A percentile compares a stretch with the other conserved stretches of the same genome.
Conservation (phyloP, 2,888 invertebrate genomes). For the Stenoptilia bipunctidactyla region DNA sequence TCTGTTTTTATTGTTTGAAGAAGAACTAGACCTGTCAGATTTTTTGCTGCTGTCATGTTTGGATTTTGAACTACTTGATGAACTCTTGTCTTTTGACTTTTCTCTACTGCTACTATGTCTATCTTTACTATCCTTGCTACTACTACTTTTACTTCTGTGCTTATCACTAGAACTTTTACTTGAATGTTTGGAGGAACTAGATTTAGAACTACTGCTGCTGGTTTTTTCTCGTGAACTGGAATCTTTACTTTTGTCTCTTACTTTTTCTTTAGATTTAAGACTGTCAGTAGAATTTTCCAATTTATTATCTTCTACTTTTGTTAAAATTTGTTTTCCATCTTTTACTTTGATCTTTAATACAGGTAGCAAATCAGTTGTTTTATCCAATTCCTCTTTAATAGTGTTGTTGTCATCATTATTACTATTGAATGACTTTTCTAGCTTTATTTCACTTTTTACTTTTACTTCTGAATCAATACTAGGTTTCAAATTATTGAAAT, state of each 20-base stretch:
- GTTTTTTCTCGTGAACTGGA: constrained; percentile 64
- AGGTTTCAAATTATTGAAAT: constrained; percentile 5
- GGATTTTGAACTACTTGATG: constrained; percentile 46
- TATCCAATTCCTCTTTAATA: constrained; percentile 27
- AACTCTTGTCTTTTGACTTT: constrained; percentile 34
- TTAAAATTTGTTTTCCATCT: constrained; percentile 79
- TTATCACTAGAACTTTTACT: constrained; percentile 52
- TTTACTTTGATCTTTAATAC: constrained; percentile 76
- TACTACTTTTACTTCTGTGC: constrained; percentile 28
- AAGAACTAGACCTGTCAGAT: constrained; percentile 38
- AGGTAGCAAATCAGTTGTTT: constrained; percentile 42
- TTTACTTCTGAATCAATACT: constrained; percentile 13
- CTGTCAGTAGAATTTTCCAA: constrained; percentile 35
- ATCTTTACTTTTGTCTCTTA: constrained; percentile 33
- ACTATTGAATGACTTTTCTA: constrained; percentile 9
- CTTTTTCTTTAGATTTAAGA: constrained; percentile 39
- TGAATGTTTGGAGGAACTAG: constrained; percentile 45
- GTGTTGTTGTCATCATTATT: constrained; percentile 7
- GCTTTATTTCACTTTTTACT: constrained; percentile 18
- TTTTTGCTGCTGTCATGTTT: constrained; percentile 46
- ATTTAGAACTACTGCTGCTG: constrained; percentile 29
- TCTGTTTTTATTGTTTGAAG: constrained; percentile 41
- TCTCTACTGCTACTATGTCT: constrained; percentile 37
- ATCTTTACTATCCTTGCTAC: constrained; percentile 18
- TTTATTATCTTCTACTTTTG: constrained; percentile 64